A percentile compares a stretch with the other conserved stretches of the same genome.
Conservation (phyloP, 1,140 invertebrate genomes). For the Littorina saxatilis region DNA sequence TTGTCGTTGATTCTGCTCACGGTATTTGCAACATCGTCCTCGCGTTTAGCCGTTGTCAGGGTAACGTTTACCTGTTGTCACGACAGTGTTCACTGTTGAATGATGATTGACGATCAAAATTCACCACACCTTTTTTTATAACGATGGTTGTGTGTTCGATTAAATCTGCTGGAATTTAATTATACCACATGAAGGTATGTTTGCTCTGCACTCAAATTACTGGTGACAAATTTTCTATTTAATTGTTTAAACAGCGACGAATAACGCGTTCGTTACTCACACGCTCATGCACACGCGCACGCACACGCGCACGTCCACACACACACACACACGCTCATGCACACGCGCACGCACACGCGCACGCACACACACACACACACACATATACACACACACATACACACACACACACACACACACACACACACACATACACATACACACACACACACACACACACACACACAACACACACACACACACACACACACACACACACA, state of each 20-base stretch:
- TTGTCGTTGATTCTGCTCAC: too few species aligned
- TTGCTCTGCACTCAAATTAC: not conserved
- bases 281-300: too few species aligned
- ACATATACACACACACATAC: not conserved
- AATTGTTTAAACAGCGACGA: not conserved
- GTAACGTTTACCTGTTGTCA: too few species aligned
- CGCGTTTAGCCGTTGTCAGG: too few species aligned
- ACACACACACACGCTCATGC: too few species aligned
- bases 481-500: slow-evolving; percentile 2
- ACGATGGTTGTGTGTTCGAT: not conserved
- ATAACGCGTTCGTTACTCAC: not conserved
- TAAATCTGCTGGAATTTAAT: not conserved
- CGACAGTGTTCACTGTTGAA: not conserved
- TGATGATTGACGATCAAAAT: not conserved
- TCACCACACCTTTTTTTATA: not conserved
- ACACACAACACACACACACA: too few species aligned
- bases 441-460: slow-evolving; percentile 3
- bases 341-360: not conserved
- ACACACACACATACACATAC: not conserved
- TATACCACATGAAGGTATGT: not conserved
- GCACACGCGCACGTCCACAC: not conserved
- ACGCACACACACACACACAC: not conserved
- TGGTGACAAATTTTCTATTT: not conserved
- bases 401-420: slow-evolving; percentile 2
- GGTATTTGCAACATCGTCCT: too few species aligned